Base-by-base conservation (phyloP, 2,113 vertebrate species). In the Scomber scombrus region DNA sequence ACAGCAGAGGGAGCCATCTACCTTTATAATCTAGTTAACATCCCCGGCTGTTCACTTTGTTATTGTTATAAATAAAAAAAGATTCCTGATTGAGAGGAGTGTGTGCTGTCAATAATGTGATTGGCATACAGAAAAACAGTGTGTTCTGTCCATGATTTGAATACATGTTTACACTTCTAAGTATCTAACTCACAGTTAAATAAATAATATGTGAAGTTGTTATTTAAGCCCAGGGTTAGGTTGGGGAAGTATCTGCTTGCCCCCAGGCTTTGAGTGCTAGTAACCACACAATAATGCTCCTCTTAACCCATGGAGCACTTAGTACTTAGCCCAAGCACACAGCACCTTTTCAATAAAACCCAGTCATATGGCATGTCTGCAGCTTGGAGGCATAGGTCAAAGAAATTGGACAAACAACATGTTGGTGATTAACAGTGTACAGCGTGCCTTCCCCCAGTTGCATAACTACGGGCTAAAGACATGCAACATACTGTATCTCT, bases 1-100 rank as follows among this genome's bases (percentile, higher is more conserved):
- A 54, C 90, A 90, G 82, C 84, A 92, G 91, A 83, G 89, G 89
- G 92, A 65, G 91, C 78, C 54, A 66, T 65, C 43, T 23, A 7
- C 66, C 69, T 81, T 75, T 11, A 73, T 47, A 75, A 70, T 34
- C 26, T 34, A 19, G 9, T 8, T 4, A 12, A 13, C n/a, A 34
- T 2, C 10, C 5, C 52, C 11, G 23, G 10, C 40, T 51, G 23
- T n/a, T 65, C 60, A n/a, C 26, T 62, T 62, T 29, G 18, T 23
- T 56, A 26, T 46, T 60, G 21, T 52, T 13, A 13, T 11, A 29
- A 3, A 13, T 31, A 26, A 19, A 47, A 11, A 16, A 43, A 19
- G 43, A 69, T 66, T 23, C 40, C 64, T 51, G 18, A 21, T 6
- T 50, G 11, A 58, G 51, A 26, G 15, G 56, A 77, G n/a, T 69